A percentile compares a stretch with the other conserved stretches of the same genome.
Conservation (phyloP, 2,113 vertebrate species). For the Ariopsis seemanni region DNA sequence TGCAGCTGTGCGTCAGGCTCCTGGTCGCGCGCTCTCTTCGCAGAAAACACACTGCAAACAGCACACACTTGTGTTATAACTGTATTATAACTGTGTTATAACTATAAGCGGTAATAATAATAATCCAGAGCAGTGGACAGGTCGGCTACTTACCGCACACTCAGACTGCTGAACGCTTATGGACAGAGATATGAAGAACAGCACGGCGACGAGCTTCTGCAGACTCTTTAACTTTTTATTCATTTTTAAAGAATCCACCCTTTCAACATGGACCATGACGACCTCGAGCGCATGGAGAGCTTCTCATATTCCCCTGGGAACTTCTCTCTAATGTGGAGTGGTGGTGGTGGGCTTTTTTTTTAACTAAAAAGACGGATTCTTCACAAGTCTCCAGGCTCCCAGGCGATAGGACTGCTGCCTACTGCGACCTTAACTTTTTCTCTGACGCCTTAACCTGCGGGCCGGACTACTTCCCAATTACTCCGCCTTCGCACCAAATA, state of each 20-base stretch:
- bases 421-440: slow-evolving; percentile 66
- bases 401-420: slow-evolving; percentile 65
- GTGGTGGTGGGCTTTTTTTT: background rate
- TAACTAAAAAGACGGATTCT: slow-evolving; percentile 32
- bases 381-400: slow-evolving; percentile 56
- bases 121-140: background rate
- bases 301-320: slow-evolving; percentile 63
- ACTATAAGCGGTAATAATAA: background rate
- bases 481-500: slow-evolving; percentile 44
- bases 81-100: background rate
- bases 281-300: slow-evolving; percentile 43
- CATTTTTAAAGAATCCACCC: slow-evolving; percentile 67
- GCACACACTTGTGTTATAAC: background rate
- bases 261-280: slow-evolving; percentile 58
- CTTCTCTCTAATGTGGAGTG: slow-evolving; percentile 32
- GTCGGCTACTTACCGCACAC: slow-evolving; percentile 70
- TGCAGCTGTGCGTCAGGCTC: background rate
- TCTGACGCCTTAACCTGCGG: slow-evolving; percentile 68
- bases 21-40: background rate
- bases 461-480: slow-evolving; percentile 65
- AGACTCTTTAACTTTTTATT: slow-evolving; percentile 61
- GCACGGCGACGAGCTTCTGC: slow-evolving; percentile 58
- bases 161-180: slow-evolving; percentile 63
- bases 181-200: slow-evolving; percentile 66
- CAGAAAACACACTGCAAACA: background rate